Base-by-base conservation (phyloP, 2,797 vertebrate species). In the Danio albolineatus region DNA sequence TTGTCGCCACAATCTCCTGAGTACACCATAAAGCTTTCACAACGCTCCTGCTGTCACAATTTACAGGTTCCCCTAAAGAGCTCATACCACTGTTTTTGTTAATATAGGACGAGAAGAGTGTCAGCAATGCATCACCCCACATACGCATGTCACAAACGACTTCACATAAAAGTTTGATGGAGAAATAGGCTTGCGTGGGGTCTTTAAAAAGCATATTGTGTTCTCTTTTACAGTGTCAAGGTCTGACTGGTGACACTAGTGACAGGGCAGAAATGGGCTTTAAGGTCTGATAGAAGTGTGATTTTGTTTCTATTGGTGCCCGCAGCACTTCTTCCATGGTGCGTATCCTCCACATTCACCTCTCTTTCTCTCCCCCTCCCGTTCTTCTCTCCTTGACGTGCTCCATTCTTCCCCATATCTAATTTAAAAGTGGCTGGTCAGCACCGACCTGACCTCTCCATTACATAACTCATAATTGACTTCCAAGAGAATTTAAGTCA, bases 341-440 rank as follows among this genome's bases (percentile, higher is more conserved):
- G 17, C 16, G 49, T 73, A 62, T 78, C 71, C 62, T 76, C 46
- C 49, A 49, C 59, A 28, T 21, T 57, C 78, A 60, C 57, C 78
- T 44, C 53, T 39, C 59, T 51, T 44, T 53, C 65, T 69, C 76
- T 64, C 71, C 84, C 54, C 6, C 17, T 73, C 61, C 59, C 73
- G n/a, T 17, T 75, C 59, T 64, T 67, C 38, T 83, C 74, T 81
- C 70, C 71, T 53, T 65, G 73, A 48, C 60, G 60, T 76, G 73
- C n/a, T 66, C 70, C 67, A 44, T 75, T 38, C 19, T 46, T 54
- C 54, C 41, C 16, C 10, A 69, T 69, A 76, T 80, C 79, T 82
- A 75, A 83, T 86, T 83, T 82, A 75, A 61, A 85, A 83, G 19
- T 43, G 61, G 56, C 81, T 82, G 78, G 83, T 87, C 86, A 87